phyloP scores from a whole-genome alignment of 2,113 vertebrate species.

The Lepus timidus region DNA sequence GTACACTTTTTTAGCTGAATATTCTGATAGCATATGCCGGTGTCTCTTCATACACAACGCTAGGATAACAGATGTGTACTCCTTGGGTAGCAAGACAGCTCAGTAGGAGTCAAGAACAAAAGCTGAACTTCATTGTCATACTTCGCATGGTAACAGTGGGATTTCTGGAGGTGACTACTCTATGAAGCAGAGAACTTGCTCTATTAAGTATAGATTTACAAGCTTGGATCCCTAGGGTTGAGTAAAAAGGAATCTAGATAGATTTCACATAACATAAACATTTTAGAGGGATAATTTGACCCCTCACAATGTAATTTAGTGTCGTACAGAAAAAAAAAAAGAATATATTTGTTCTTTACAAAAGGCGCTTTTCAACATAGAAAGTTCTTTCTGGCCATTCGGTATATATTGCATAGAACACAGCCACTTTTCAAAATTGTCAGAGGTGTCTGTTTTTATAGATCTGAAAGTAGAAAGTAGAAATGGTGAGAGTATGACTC shows the following conservation, averaged over 20 bases:
- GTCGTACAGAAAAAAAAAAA: neutral
- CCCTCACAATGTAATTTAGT: constrained; percentile 42
- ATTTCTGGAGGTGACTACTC: neutral
- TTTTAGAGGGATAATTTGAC: neutral
- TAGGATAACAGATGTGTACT: neutral
- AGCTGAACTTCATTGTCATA: neutral
- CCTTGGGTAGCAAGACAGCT: neutral
- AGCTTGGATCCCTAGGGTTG: neutral
- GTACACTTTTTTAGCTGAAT: neutral
- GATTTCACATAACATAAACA: neutral
- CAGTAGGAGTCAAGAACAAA: neutral
- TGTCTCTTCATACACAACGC: neutral
- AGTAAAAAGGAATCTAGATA: constrained; percentile 13
- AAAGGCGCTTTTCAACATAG: constrained; percentile 57
- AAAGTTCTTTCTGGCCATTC: constrained; percentile 2
- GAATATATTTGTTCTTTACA: neutral
- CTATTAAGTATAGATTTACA: neutral
- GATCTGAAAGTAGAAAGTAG: constrained; percentile 14
- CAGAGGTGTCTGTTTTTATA: constrained; percentile 55
- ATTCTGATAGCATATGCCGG: neutral
- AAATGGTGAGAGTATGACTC: constrained; percentile 30
- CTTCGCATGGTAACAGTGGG: neutral
- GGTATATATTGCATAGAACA: constrained; percentile 56
- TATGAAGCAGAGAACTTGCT: neutral
- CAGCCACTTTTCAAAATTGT: constrained; percentile 61